These are phyloP conservation scores for Drosophila paramelanica DNA, from an alignment of 2,888 invertebrate species.

Conservation along the genomic window DNA sequence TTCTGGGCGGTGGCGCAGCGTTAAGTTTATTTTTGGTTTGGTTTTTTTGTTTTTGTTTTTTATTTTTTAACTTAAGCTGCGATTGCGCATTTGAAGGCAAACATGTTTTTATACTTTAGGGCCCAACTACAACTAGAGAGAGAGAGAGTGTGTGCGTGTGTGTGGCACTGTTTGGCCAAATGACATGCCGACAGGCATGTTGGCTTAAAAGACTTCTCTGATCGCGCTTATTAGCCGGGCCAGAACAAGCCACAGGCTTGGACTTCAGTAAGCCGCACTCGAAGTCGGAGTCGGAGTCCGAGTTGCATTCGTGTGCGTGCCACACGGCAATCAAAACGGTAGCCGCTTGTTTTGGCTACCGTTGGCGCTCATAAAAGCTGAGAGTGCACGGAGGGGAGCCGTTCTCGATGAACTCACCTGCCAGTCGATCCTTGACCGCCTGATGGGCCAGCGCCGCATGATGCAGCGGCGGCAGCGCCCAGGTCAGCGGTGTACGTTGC, in stretches of 20 bases:
- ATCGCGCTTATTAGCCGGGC: constrained; percentile 82
- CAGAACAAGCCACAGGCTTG: constrained; percentile 8
- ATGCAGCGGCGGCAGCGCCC: constrained; percentile 86
- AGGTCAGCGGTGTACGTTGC: constrained; percentile 86
- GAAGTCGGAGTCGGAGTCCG: neutral
- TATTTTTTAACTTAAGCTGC: constrained; percentile 75
- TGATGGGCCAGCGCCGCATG: constrained; percentile 91
- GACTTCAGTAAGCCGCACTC: constrained; percentile 56
- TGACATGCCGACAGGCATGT: constrained; percentile 83
- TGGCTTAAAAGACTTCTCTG: constrained; percentile 84
- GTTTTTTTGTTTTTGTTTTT: constrained; percentile 5
- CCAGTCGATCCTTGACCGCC: constrained; percentile 92
- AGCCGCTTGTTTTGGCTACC: constrained; percentile 61
- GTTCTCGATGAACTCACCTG: constrained; percentile 87
- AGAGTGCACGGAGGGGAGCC: no score
- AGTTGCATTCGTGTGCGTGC: no score
- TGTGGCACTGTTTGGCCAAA: constrained; percentile 40
- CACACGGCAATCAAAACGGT: constrained; percentile 38
- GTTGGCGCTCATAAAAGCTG: constrained; percentile 12
- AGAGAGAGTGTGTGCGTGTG: constrained; percentile 15
- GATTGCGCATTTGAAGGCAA: constrained; percentile 84
- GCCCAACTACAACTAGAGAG: constrained; percentile 17
- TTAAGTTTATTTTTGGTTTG: constrained; percentile 25
- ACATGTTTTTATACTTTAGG: constrained; percentile 85
- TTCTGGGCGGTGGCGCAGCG: constrained; percentile 78